Evolutionary conservation across 64 coral and sea anemone genomes (phyloP).

Genomic region (Porites australiensis): DNA sequence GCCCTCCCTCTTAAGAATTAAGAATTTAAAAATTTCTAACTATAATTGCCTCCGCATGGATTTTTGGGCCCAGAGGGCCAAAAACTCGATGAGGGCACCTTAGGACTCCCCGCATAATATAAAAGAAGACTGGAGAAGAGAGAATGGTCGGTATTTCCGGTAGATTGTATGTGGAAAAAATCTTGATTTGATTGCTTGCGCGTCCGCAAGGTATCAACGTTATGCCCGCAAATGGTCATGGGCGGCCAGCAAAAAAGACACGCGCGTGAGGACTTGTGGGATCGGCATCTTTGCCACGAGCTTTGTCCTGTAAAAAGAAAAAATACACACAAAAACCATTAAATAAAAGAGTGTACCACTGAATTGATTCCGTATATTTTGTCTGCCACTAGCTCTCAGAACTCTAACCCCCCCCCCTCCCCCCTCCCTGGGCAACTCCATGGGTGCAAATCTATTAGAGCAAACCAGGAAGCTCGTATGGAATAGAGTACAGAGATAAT

Average conservation of each 20-base stretch:
- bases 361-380: too few relatives aligned
- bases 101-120: slow-evolving; percentile 19
- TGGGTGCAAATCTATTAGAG: too few relatives aligned
- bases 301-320: too few relatives aligned
- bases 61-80: slow-evolving; percentile 8
- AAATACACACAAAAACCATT: too few relatives aligned
- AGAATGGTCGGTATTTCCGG: slow-evolving; percentile 20
- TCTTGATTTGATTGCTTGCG: slow-evolving; percentile 10
- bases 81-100: background rate
- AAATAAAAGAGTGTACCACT: too few relatives aligned
- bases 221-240: slow-evolving; percentile 7
- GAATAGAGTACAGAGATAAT: too few relatives aligned
- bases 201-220: slow-evolving; percentile 1
- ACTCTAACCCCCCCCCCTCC: too few relatives aligned
- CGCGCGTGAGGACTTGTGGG: background rate
- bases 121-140: slow-evolving; percentile 12
- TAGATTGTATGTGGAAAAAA: background rate
- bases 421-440: too few relatives aligned
- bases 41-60: background rate
- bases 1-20: too few relatives aligned
- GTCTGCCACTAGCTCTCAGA: too few relatives aligned
- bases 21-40: too few relatives aligned
- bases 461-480: too few relatives aligned
- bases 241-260: slow-evolving; percentile 21
- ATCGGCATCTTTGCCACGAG: slow-evolving; percentile 5